phyloP scores from a whole-genome alignment of 2,888 invertebrate genomes.

The Galeopsomyia nigrocyanea region DNA sequence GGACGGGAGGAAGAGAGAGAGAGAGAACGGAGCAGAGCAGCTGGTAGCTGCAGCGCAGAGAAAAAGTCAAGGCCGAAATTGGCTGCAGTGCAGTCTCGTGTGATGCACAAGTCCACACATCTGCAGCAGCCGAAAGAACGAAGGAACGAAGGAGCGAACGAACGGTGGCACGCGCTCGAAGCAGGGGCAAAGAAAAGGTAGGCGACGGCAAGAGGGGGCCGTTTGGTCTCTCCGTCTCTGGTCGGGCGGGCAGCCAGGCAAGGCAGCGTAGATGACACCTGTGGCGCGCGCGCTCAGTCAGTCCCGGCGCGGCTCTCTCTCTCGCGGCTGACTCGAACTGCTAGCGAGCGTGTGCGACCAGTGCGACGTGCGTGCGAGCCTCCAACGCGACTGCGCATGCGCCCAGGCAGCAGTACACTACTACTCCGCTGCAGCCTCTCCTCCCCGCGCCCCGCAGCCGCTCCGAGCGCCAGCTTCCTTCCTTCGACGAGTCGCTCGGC shows the following conservation, averaged over 20 bases:
- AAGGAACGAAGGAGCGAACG: not conserved
- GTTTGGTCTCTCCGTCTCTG: not conserved
- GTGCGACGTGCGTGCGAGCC: not conserved
- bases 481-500: not conserved
- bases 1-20: too few species aligned
- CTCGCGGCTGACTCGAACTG: conserved; percentile 3
- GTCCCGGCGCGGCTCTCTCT: conserved; percentile 65
- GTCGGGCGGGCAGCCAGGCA: conserved; percentile 5
- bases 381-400: not conserved
- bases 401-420: not conserved
- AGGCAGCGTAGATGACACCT: conserved; percentile 44
- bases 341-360: conserved; percentile 2
- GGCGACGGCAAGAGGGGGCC: not conserved
- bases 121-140: too few species aligned
- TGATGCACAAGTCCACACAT: not conserved
- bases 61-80: too few species aligned
- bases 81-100: not conserved
- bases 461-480: not conserved
- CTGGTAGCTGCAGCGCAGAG: too few species aligned
- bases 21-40: too few species aligned
- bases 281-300: conserved; percentile 49
- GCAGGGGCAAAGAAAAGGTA: not conserved
- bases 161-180: not conserved
- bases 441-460: not conserved
- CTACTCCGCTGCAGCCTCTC: not conserved